Evolutionary conservation across 2,888 invertebrate species (phyloP).

Genomic region (Danaus chrysippus): DNA sequence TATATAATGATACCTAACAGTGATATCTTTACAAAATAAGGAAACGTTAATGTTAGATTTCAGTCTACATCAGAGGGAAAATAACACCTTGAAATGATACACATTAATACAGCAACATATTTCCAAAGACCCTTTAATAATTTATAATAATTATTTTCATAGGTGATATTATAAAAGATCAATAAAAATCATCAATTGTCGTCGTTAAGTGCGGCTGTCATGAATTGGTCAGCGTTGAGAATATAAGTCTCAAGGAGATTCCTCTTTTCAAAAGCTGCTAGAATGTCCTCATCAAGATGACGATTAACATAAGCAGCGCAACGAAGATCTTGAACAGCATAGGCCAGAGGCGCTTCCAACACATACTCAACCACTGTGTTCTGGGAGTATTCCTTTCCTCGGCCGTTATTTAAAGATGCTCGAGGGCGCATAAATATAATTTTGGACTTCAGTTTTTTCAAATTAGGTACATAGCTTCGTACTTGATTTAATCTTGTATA

Average conservation of each 20-base stretch:
- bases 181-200: too few species aligned
- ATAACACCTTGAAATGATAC: too few species aligned
- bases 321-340: neutral
- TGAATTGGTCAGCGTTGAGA: neutral
- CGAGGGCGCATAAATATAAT: constrained; percentile 39
- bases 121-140: too few species aligned
- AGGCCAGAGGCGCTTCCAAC: neutral
- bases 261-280: neutral
- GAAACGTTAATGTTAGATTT: too few species aligned
- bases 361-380: constrained; percentile 38
- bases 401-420: constrained; percentile 27
- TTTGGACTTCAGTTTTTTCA: constrained; percentile 39
- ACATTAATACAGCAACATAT: too few species aligned
- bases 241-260: neutral
- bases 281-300: neutral
- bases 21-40: too few species aligned
- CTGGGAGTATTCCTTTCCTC: constrained; percentile 38
- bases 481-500: constrained; percentile 38
- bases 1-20: too few species aligned
- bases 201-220: neutral
- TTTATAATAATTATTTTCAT: too few species aligned
- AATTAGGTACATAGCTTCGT: constrained; percentile 28
- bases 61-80: too few species aligned
- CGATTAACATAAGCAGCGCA: neutral
- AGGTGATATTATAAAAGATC: too few species aligned